These are phyloP conservation scores for Clarias pachynema DNA, from an alignment of 2,797 vertebrate species.

Conservation along the genomic window DNA sequence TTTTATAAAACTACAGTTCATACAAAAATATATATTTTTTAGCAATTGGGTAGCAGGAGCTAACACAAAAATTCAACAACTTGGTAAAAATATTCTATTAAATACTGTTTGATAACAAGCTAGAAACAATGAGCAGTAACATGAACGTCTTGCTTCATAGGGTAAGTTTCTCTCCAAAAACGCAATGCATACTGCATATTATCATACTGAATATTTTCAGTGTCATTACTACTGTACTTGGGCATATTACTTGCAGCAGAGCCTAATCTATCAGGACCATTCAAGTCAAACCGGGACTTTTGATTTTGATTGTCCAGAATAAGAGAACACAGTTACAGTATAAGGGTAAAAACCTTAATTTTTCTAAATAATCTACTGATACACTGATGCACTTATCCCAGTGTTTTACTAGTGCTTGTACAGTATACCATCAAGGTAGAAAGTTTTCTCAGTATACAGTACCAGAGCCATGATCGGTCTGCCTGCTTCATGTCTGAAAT, in stretches of 20 bases:
- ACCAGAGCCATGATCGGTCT: no score
- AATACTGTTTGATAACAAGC: neutral
- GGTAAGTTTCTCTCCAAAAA: neutral
- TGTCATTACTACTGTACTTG: neutral
- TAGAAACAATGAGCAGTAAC: neutral
- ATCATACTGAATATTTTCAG: neutral
- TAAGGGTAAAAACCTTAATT: no score
- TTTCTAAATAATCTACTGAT: no score
- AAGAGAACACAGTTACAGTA: no score
- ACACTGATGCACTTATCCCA: no score
- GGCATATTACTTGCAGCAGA: neutral
- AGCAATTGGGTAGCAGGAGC: neutral
- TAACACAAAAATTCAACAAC: neutral
- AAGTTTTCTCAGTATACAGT: no score
- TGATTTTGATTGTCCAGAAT: no score
- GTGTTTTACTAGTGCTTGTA: no score
- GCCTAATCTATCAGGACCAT: neutral
- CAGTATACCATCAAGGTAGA: no score
- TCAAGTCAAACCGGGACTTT: no score
- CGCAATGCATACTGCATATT: neutral
- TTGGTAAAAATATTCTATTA: neutral
- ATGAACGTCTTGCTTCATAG: neutral
- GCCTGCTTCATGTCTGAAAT: no score
- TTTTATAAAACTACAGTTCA: neutral
- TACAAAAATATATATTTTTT: neutral